Base-by-base conservation (phyloP, 2,797 vertebrate species). In the Leptodactylus fallax region DNA sequence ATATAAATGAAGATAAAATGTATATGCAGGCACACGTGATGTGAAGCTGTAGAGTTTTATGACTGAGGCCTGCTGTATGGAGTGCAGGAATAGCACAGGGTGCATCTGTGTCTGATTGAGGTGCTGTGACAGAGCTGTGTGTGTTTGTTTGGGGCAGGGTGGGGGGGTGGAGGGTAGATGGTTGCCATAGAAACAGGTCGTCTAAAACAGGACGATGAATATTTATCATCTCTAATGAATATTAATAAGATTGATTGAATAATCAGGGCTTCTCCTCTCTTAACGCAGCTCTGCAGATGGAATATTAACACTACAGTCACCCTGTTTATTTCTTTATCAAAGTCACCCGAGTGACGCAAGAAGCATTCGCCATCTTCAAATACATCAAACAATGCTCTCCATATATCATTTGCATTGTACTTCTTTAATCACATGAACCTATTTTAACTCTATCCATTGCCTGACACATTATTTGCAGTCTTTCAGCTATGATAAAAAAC, bases 181-280 rank as follows among this genome's bases (percentile, higher is more conserved):
- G 88, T 89, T 86, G n/a, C 88, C 88, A 89, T 78, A 85, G 88
- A 86, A 89, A 89, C 88, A 89, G 74, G 88, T 89, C 85, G 84
- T 86, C 88, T 89, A 86, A 89, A 89, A 89, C 84, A 89, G 88
- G 80, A 83, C 80, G 84, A 89, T 89, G 88, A 89, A 89, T 89
- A 89, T 89, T 89, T 89, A 89, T 89, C 88, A 89, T 81, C 85
- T 86, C 88, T 89, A 89, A 89, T 89, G 88, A 89, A 89, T 89
- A 89, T 89, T 89, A 89, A 89, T 89, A 89, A 89, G 88, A 89
- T 89, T 89, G 88, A 89, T 89, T 89, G 88, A 89, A 89, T 89
- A 89, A 89, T 89, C 88, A 86, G 88, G 88, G 79, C 72, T 89
- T 89, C 88, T 89, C 74, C 72, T 63, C 88, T 89, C 71, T 79